These are phyloP conservation scores for Epicampocera succincta DNA, from an alignment of 2,888 invertebrate genomes.

Conservation along the genomic window DNA sequence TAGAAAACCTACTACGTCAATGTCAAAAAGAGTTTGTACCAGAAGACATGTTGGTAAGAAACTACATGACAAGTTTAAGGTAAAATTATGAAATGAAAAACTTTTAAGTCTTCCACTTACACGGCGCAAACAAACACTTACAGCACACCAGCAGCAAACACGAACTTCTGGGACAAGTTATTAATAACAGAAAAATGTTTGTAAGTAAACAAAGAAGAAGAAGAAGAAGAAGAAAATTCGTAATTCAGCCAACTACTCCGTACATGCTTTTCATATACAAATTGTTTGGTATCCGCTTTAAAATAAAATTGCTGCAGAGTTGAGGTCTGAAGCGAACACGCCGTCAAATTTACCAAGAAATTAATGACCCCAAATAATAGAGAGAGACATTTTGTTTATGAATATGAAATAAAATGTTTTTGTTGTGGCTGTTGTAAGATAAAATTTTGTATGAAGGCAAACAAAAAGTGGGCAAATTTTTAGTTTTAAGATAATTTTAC, in stretches of 20 bases:
- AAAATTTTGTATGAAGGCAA: too few species aligned
- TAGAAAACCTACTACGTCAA: conserved; percentile 79
- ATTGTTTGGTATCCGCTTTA: conserved; percentile 5
- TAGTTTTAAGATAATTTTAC: too few species aligned
- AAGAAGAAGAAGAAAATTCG: background rate
- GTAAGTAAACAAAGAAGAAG: conserved; percentile 11
- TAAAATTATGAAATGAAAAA: conserved; percentile 62
- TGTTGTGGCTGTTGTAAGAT: too few species aligned
- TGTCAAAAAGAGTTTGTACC: conserved; percentile 74
- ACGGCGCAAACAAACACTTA: conserved; percentile 7
- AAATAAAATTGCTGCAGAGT: conserved; percentile 1
- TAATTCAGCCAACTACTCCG: background rate
- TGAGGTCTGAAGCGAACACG: too few species aligned
- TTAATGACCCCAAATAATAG: conserved; percentile 48
- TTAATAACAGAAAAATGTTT: conserved; percentile 42
- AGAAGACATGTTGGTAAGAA: conserved; percentile 69
- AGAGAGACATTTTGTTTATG: conserved; percentile 37
- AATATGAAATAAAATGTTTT: conserved; percentile 17
- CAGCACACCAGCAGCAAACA: conserved; percentile 10
- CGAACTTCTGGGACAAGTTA: conserved; percentile 61
- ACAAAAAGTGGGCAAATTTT: too few species aligned
- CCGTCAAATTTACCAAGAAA: conserved; percentile 12
- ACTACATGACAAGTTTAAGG: conserved; percentile 69
- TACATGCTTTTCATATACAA: conserved; percentile 63
- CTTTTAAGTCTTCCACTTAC: conserved; percentile 37